These are phyloP conservation scores for Pollenia labialis DNA, from an alignment of 2,888 invertebrate genomes.

Conservation along the genomic window DNA sequence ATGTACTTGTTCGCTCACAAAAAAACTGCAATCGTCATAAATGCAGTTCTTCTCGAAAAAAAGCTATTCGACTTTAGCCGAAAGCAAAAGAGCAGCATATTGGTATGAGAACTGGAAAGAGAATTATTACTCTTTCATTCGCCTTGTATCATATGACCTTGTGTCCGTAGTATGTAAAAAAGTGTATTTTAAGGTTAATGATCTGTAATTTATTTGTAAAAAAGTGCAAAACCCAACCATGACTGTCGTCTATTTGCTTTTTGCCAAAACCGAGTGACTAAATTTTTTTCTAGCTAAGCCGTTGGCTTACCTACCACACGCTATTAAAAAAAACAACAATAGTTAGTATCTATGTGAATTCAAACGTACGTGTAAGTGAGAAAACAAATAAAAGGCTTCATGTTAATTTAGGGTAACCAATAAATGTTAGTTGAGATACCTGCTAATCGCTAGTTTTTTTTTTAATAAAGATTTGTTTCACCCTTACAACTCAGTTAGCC, in stretches of 20 bases:
- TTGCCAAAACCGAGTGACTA: slow-evolving; percentile 55
- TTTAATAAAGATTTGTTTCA: not conserved
- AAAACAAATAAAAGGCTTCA: slow-evolving; percentile 57
- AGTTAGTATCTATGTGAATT: slow-evolving; percentile 40
- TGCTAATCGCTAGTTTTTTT: not conserved
- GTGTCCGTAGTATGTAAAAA: slow-evolving; percentile 80
- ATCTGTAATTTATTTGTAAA: slow-evolving; percentile 77
- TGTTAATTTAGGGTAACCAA: slow-evolving; percentile 60
- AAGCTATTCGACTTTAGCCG: slow-evolving; percentile 21
- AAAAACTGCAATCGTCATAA: slow-evolving; percentile 2
- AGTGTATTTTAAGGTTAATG: slow-evolving; percentile 82
- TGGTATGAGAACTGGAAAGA: slow-evolving; percentile 21
- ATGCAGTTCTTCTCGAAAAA: slow-evolving; percentile 32
- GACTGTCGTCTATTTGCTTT: slow-evolving; percentile 36
- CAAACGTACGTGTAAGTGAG: not conserved
- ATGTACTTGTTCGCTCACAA: not conserved
- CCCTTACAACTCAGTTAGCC: not conserved
- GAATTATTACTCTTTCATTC: slow-evolving; percentile 30
- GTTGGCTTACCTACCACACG: slow-evolving; percentile 54
- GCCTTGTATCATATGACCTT: slow-evolving; percentile 81
- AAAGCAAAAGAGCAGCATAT: slow-evolving; percentile 28
- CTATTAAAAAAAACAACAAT: slow-evolving; percentile 15
- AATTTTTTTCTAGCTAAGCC: slow-evolving; percentile 39
- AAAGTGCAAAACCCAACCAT: slow-evolving; percentile 56
- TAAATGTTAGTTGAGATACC: not conserved